Evolutionary conservation across 2,888 invertebrate species (phyloP).

Genomic region (Poecilus cupreus): DNA sequence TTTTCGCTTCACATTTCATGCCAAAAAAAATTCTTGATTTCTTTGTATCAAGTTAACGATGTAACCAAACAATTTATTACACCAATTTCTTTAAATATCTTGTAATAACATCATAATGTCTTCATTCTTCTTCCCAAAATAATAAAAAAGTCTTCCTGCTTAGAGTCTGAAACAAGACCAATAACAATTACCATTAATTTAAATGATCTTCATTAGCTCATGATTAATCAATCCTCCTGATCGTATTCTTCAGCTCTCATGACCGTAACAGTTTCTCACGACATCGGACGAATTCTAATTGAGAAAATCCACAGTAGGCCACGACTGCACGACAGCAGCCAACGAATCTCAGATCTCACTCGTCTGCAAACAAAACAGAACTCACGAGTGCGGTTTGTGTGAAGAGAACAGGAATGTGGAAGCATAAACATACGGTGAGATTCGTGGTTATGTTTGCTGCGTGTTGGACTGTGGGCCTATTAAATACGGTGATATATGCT

Average conservation of each 20-base stretch:
- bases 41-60: slow-evolving; percentile 6
- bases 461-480: slow-evolving; percentile 2
- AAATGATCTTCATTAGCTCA: not conserved
- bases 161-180: not conserved
- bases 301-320: slow-evolving; percentile 38
- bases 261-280: not conserved
- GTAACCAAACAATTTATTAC: slow-evolving; percentile 10
- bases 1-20: no score
- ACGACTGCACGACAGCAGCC: not conserved
- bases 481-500: slow-evolving; percentile 8
- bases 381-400: slow-evolving; percentile 10
- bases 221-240: not conserved
- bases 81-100: not conserved
- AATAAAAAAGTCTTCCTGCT: slow-evolving; percentile 1
- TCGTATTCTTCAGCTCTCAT: not conserved
- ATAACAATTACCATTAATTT: slow-evolving; percentile 33
- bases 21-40: no score
- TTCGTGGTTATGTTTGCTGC: not conserved
- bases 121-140: no score
- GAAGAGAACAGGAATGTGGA: slow-evolving; percentile 22
- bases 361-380: not conserved
- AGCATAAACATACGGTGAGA: slow-evolving; percentile 14
- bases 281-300: slow-evolving; percentile 33
- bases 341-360: not conserved
- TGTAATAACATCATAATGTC: slow-evolving; percentile 8